These are phyloP conservation scores for Nasonia oneida DNA, from an alignment of 2,888 invertebrate species.

Conservation along the genomic window DNA sequence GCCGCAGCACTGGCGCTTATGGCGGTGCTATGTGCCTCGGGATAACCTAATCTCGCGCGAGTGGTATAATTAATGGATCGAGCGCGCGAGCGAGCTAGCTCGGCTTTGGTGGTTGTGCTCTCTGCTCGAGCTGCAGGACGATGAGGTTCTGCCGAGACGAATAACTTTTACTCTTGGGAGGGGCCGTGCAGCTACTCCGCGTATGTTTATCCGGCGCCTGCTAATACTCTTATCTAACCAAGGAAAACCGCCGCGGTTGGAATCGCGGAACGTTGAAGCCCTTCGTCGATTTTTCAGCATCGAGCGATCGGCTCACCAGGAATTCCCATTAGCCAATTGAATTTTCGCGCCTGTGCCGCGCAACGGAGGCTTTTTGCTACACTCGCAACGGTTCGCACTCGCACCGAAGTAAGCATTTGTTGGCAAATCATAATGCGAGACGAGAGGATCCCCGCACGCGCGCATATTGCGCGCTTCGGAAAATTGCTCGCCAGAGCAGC, in stretches of 20 bases:
- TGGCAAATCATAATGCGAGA: conserved; percentile 28
- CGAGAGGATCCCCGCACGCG: background rate
- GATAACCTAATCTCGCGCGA: conserved; percentile 60
- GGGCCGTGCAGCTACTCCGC: background rate
- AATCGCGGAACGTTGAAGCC: too few relatives aligned
- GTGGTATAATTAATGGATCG: conserved; percentile 62
- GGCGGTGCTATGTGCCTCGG: conserved; percentile 43
- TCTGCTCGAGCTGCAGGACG: conserved; percentile 21
- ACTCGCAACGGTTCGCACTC: background rate
- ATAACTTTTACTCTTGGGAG: conserved; percentile 58
- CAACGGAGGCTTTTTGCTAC: background rate
- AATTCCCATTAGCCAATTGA: conserved; percentile 52
- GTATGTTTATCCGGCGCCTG: conserved; percentile 28
- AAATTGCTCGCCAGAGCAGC: conserved; percentile 49
- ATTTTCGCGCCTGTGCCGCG: conserved; percentile 13
- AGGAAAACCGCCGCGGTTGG: background rate
- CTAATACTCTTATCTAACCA: conserved; percentile 27
- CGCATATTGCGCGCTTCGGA: conserved; percentile 53
- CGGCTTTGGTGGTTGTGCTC: conserved; percentile 8
- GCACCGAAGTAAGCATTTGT: conserved; percentile 27
- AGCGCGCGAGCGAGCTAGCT: conserved; percentile 27
- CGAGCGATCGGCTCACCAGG: conserved; percentile 15
- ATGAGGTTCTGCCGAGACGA: conserved; percentile 54
- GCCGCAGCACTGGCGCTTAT: conserved; percentile 48
- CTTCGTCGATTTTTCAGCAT: background rate